These are phyloP conservation scores for Menidia beryllina DNA, from an alignment of 2,113 vertebrate species.

Conservation along the genomic window DNA sequence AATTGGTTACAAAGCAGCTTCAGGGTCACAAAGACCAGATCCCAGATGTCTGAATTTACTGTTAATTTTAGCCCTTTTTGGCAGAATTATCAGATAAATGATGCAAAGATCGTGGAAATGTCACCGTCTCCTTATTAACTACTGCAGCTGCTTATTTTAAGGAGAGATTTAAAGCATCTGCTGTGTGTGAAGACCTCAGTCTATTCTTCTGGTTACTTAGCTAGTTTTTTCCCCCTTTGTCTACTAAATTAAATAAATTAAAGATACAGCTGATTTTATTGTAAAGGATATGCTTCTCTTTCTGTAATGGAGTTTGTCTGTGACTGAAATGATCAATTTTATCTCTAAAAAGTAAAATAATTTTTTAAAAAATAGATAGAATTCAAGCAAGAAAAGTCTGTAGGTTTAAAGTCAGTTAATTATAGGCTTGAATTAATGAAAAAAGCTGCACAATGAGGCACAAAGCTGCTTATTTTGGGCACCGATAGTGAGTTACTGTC, in stretches of 20 bases:
- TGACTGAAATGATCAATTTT: slow-evolving; percentile 56
- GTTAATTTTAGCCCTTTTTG: slow-evolving; percentile 28
- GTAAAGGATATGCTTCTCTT: slow-evolving; percentile 10
- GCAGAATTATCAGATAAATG: slow-evolving; percentile 44
- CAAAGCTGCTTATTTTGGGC: background rate
- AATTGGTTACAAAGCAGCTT: no score
- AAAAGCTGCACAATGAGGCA: background rate
- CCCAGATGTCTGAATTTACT: no score
- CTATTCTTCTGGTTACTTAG: background rate
- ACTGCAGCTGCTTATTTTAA: slow-evolving; percentile 25
- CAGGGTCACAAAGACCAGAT: no score
- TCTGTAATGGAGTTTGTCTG: slow-evolving; percentile 19
- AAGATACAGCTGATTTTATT: slow-evolving; percentile 15
- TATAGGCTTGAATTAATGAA: slow-evolving; percentile 12
- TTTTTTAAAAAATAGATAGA: slow-evolving; percentile 55
- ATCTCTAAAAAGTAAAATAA: slow-evolving; percentile 49
- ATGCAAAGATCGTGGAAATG: slow-evolving; percentile 58
- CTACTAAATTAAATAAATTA: slow-evolving; percentile 5
- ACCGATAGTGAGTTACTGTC: no score
- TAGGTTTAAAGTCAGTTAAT: slow-evolving; percentile 52
- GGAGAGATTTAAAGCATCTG: slow-evolving; percentile 13
- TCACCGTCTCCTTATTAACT: slow-evolving; percentile 25
- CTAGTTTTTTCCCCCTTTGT: background rate
- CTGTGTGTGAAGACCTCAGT: background rate
- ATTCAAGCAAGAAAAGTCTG: slow-evolving; percentile 21